Base-by-base conservation (phyloP, 2,888 invertebrate genomes). In the Julus scanicus region DNA sequence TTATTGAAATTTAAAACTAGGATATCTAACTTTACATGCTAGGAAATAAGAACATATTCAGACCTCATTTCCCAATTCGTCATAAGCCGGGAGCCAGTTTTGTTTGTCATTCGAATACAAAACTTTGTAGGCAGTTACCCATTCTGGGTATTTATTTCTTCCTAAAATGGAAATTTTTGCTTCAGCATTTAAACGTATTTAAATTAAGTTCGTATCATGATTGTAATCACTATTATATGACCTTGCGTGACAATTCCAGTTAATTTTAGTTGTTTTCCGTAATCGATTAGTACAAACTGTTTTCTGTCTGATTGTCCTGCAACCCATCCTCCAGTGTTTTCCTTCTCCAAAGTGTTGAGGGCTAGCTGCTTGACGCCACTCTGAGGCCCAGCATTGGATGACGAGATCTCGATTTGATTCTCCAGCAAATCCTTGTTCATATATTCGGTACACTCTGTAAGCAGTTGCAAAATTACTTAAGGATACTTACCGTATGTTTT, bases 301-400 rank as follows among this genome's bases (percentile, higher is more conserved):
- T 90, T 90, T 17, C 88, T 87, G 86, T 91, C 91, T 17, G 88
- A 87, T 5, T 89, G 89, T 15, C 88, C 89, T 1, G 91, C 90
- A 11, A 91, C 90, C 92, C 92, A 92, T 2, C 91, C 92, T 49
- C 91, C 91, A 15, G 90, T 89, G 44, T 89, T 88, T 37, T 89
- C 87, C 29, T 90, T 90, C 53, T 89, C 88, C n/a, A 57, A 37
- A 11, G 90, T 90, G 83, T 89, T 87, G n/a, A 90, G 89, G 5
- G 86, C 53, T 2, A 90, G 57, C 53, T 89, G 63, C 17, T 88
- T 86, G 20, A 84, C 88, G 3, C 87, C 87, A 48, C 90, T 89
- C 17, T 84, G 63, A 13, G 20, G 57, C 1, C 89, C 89, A 86
- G 86, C 86, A 15, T 88, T 57, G 13, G 90, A 89, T 0, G 90